A percentile compares a stretch with the other conserved stretches of the same genome.
Conservation (phyloP, 2,888 invertebrate genomes). For the Alloscopus bannaensis region DNA sequence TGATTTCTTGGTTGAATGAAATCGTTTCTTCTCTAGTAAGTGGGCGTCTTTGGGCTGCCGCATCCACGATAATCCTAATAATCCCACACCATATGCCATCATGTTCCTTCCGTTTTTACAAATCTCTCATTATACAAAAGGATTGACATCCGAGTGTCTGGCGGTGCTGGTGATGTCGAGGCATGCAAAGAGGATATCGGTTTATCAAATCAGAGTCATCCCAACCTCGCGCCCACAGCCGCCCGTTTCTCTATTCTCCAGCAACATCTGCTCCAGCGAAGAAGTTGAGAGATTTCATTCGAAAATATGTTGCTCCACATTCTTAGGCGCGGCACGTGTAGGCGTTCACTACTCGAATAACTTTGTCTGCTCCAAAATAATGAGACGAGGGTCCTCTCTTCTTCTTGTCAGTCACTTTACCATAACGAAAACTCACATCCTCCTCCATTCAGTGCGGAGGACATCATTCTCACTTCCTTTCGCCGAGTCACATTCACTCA, state of each 20-base stretch:
- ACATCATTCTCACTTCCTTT: slow-evolving; percentile 10
- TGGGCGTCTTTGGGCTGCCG: too few relatives aligned
- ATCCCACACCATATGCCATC: too few relatives aligned
- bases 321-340: neutral
- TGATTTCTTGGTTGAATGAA: too few relatives aligned
- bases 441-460: neutral
- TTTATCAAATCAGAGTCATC: neutral
- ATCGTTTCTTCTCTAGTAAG: too few relatives aligned
- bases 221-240: neutral
- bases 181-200: neutral
- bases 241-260: slow-evolving; percentile 17
- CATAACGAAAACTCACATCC: slow-evolving; percentile 6
- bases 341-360: too few relatives aligned
- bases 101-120: too few relatives aligned
- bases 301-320: neutral
- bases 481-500: too few relatives aligned
- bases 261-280: slow-evolving; percentile 16
- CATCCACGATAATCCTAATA: too few relatives aligned
- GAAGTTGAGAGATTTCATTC: neutral
- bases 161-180: too few relatives aligned
- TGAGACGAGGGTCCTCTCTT: slow-evolving; percentile 2
- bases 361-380: slow-evolving; percentile 7
- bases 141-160: neutral
- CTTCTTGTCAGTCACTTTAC: neutral
- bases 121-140: neutral